Conservation (phyloP, 2,113 vertebrate genomes). For the Erythrocebus patas region DNA sequence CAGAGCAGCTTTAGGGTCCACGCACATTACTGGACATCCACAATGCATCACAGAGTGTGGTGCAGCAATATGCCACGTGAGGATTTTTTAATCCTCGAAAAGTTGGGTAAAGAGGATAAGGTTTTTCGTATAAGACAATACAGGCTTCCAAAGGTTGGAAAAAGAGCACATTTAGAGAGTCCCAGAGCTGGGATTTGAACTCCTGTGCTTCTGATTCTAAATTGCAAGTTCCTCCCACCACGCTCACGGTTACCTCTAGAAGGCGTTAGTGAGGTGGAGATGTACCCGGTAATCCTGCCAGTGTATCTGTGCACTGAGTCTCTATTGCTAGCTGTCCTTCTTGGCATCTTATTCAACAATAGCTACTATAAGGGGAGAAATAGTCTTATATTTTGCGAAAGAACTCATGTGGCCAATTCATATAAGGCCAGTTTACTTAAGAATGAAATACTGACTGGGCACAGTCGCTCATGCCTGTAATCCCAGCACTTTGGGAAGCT, state of each 20-base stretch:
- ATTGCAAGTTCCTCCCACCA: background rate
- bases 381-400: background rate
- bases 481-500: no score
- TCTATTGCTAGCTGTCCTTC: no score
- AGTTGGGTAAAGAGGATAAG: rapidly evolving
- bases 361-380: background rate
- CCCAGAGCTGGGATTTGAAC: background rate
- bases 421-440: background rate
- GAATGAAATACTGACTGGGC: background rate
- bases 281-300: background rate
- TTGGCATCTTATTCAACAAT: background rate
- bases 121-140: rapidly evolving
- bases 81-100: background rate
- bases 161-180: background rate
- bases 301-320: background rate
- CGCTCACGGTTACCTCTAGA: background rate
- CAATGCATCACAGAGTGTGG: rapidly evolving
- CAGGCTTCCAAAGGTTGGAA: background rate
- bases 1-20: rapidly evolving
- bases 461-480: no score
- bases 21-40: background rate
- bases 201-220: background rate
- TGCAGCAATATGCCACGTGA: background rate
- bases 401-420: background rate
- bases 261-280: background rate